A percentile compares a stretch with the other conserved stretches of the same genome.
These are phyloP conservation scores for Callipepla squamata DNA, from an alignment of 2,113 vertebrate genomes.

Conservation along the genomic window DNA sequence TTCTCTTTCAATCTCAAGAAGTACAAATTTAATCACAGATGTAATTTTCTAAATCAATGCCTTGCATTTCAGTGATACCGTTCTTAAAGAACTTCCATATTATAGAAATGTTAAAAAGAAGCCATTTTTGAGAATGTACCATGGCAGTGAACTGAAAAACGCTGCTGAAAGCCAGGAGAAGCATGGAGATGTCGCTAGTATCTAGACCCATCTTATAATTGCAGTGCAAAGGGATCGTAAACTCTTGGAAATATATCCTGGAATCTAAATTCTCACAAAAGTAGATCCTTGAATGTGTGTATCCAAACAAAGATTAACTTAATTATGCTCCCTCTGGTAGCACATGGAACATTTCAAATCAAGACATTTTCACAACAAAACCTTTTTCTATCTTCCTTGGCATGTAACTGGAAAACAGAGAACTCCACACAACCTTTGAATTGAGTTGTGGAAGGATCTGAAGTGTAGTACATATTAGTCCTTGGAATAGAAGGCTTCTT, in stretches of 20 bases:
- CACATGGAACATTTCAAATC: neutral
- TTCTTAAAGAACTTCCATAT: neutral
- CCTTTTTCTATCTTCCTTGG: neutral
- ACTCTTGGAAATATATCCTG: neutral
- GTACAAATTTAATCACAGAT: neutral
- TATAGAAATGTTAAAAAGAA: neutral
- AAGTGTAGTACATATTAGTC: neutral
- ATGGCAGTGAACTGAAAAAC: neutral
- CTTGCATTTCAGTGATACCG: neutral
- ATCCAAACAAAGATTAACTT: neutral
- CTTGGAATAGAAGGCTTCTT: neutral
- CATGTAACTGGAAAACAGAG: neutral
- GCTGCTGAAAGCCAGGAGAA: neutral
- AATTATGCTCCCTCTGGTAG: neutral
- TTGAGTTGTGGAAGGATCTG: neutral
- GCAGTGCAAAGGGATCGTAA: neutral
- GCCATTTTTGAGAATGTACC: neutral
- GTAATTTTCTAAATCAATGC: neutral
- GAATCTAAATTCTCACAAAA: neutral
- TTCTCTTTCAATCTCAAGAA: neutral
- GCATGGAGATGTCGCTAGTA: accelerated
- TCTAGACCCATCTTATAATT: neutral
- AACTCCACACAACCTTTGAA: neutral
- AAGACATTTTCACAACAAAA: neutral
- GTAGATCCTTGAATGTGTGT: neutral